A percentile compares a stretch with the other conserved stretches of the same genome.
phyloP scores from a whole-genome alignment of 1,140 invertebrate species.

The Diabrotica virgifera region DNA sequence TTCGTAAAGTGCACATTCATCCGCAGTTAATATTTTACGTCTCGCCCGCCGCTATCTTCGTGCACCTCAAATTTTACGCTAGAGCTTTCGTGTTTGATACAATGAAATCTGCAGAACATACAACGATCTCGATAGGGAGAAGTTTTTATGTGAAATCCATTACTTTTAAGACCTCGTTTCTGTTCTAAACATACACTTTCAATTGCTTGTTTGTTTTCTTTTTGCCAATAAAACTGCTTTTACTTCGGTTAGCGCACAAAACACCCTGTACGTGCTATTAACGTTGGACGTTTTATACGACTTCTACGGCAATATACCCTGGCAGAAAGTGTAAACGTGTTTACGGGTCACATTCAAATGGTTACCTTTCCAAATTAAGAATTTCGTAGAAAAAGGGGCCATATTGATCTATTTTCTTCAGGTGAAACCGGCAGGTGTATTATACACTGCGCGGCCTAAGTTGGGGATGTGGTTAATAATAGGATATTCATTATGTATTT shows the following conservation, averaged over 20 bases:
- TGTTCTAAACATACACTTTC: constrained; percentile 9
- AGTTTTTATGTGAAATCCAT: background rate
- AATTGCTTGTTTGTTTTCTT: constrained; percentile 4
- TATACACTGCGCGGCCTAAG: too few relatives aligned
- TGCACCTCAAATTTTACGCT: background rate
- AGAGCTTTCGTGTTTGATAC: background rate
- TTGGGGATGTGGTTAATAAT: too few relatives aligned
- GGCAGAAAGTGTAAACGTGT: background rate
- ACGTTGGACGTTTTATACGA: background rate
- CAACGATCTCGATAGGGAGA: background rate
- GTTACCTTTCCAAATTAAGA: too few relatives aligned
- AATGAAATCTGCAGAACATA: constrained; percentile 5
- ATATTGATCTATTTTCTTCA: too few relatives aligned
- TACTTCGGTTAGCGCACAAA: background rate
- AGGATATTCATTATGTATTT: too few relatives aligned
- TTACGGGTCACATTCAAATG: too few relatives aligned
- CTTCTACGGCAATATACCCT: background rate
- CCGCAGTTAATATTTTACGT: background rate
- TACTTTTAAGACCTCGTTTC: background rate
- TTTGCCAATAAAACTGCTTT: background rate
- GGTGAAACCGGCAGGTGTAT: too few relatives aligned
- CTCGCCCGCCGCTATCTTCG: background rate
- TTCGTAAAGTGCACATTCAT: background rate
- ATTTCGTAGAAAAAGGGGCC: too few relatives aligned
- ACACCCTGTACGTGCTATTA: constrained; percentile 13